Percentiles rank a stretch among this genome's conserved stretches.
These are phyloP conservation scores for Styela clava DNA, from an alignment of 23 tunicate species.

Conservation along the genomic window DNA sequence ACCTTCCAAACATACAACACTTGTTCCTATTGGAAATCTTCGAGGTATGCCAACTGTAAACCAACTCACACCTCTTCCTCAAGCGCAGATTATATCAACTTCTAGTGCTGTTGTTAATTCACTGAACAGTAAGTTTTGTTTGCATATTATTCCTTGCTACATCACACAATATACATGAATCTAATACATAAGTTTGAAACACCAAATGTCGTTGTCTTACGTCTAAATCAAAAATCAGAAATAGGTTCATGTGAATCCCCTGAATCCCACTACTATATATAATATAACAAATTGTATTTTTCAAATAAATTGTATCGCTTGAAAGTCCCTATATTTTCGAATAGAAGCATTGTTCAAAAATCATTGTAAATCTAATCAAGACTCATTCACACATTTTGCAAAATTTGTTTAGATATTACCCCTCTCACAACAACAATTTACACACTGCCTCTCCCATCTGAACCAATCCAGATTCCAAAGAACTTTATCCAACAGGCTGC, in stretches of 20 bases:
- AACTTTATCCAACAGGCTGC: constrained; percentile 91
- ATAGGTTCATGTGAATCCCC: too few relatives aligned
- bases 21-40: constrained; percentile 19
- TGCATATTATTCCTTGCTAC: background rate
- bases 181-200: too few relatives aligned
- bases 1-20: constrained; percentile 18
- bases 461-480: constrained; percentile 41
- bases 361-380: too few relatives aligned
- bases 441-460: constrained; percentile 20
- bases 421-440: constrained; percentile 16
- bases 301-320: too few relatives aligned
- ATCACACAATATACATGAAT: too few relatives aligned
- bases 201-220: too few relatives aligned
- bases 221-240: too few relatives aligned
- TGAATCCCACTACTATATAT: too few relatives aligned
- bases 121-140: constrained; percentile 6
- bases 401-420: background rate
- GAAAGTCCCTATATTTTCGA: too few relatives aligned
- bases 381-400: background rate
- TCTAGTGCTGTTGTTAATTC: constrained; percentile 7
- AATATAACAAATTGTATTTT: too few relatives aligned
- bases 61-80: background rate
- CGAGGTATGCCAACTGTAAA: background rate
- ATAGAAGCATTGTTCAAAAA: too few relatives aligned
- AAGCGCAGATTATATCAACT: background rate